Percentiles rank a stretch among this genome's conserved stretches.
phyloP scores from a whole-genome alignment of 2,888 invertebrate genomes.

The Drosophila stalkeri region DNA sequence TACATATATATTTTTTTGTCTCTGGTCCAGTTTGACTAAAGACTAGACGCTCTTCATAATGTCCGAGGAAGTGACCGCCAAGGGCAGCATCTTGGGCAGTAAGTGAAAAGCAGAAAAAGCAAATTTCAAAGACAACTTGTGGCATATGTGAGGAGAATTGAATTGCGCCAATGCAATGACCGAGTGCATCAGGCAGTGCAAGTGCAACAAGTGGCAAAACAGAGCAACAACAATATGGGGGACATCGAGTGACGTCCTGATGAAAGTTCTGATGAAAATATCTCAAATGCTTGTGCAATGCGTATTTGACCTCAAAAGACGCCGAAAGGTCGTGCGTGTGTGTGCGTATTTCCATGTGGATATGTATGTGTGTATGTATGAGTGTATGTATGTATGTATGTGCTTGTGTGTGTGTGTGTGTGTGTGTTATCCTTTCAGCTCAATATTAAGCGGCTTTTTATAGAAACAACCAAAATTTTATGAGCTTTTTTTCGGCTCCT shows the following conservation, averaged over 20 bases:
- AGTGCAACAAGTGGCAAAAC: conserved; percentile 69
- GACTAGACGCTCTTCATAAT: conserved; percentile 55
- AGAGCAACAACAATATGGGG: neutral
- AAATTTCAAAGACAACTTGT: neutral
- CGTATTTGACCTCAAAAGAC: conserved; percentile 62
- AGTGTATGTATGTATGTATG: conserved; percentile 8
- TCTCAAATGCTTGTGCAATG: conserved; percentile 16
- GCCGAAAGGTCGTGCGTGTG: conserved; percentile 60
- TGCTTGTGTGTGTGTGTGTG: conserved; percentile 5
- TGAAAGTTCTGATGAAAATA: conserved; percentile 40
- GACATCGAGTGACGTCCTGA: neutral
- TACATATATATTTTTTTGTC: neutral
- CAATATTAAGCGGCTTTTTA: conserved; percentile 45
- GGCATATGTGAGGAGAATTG: neutral
- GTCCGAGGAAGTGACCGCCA: conserved; percentile 87
- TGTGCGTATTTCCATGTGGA: conserved; percentile 18
- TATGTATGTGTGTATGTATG: conserved; percentile 13
- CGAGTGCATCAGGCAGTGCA: conserved; percentile 55
- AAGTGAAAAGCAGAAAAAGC: conserved; percentile 81
- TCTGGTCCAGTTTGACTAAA: conserved; percentile 1
- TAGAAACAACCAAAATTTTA: conserved; percentile 34
- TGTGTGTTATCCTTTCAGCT: conserved; percentile 53
- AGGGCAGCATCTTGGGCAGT: conserved; percentile 87
- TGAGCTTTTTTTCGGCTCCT: conserved; percentile 10
- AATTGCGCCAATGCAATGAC: conserved; percentile 52